Conservation (phyloP, 2,888 invertebrate species). For the Anagyrus pseudococci region DNA sequence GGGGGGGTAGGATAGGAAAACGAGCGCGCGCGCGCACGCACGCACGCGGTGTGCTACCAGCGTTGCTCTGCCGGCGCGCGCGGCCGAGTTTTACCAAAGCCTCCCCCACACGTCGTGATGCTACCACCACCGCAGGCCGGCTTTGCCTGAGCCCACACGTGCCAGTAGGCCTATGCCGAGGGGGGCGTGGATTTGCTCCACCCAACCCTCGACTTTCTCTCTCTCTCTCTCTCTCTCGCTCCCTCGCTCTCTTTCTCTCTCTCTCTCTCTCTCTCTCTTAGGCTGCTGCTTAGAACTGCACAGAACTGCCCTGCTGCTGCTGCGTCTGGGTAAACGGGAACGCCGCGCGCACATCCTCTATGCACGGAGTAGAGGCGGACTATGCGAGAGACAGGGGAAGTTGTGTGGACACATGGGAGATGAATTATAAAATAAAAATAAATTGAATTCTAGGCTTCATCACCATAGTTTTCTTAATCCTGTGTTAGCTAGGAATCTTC, state of each 20-base stretch:
- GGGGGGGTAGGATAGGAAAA: not conserved
- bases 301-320: not conserved
- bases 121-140: not conserved
- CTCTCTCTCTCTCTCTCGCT: constrained; percentile 30
- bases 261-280: constrained; percentile 29
- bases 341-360: not conserved
- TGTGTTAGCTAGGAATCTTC: too few relatives aligned
- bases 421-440: too few relatives aligned
- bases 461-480: too few relatives aligned
- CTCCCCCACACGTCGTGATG: constrained; percentile 14
- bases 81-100: constrained; percentile 28
- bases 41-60: not conserved
- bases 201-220: constrained; percentile 38
- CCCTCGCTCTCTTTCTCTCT: constrained; percentile 33
- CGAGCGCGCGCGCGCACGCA: constrained; percentile 6
- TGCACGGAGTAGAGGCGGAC: not conserved
- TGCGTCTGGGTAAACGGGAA: not conserved
- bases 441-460: too few relatives aligned
- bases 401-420: too few relatives aligned
- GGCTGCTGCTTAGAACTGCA: not conserved
- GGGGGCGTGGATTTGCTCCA: constrained; percentile 47
- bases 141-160: too few relatives aligned
- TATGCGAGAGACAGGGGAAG: too few relatives aligned
- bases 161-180: constrained; percentile 42
- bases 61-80: too few relatives aligned